These are phyloP conservation scores for Rutpela maculata DNA, from an alignment of 2,888 invertebrate species.

Conservation along the genomic window DNA sequence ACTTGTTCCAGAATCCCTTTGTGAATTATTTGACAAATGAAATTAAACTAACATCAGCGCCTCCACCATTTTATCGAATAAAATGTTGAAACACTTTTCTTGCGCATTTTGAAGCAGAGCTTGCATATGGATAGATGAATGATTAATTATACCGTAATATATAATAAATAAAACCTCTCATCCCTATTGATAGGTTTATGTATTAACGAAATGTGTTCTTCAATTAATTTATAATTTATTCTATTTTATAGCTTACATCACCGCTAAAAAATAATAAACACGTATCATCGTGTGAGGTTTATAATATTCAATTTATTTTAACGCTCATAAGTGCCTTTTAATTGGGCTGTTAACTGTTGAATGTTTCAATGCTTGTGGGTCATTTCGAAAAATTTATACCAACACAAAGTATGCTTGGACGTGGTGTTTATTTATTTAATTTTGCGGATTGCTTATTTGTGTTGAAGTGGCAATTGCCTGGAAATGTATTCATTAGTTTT, in stretches of 20 bases:
- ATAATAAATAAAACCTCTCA: background rate
- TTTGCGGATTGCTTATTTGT: background rate
- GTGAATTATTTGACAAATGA: too few relatives aligned
- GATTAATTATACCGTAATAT: background rate
- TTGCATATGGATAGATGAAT: background rate
- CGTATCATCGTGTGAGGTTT: background rate
- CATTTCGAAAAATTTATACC: slow-evolving; percentile 3
- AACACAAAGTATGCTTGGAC: background rate
- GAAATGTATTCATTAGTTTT: background rate
- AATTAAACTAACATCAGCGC: too few relatives aligned
- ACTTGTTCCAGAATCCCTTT: too few relatives aligned
- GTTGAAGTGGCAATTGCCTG: background rate
- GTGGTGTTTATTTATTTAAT: background rate
- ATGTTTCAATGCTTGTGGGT: background rate
- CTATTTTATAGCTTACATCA: slow-evolving; percentile 5
- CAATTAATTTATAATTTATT: slow-evolving; percentile 28
- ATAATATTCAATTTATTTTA: slow-evolving; percentile 19
- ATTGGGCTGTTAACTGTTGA: slow-evolving; percentile 12
- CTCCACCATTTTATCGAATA: too few relatives aligned
- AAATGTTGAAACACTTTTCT: too few relatives aligned
- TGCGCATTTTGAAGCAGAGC: too few relatives aligned
- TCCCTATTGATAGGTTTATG: slow-evolving; percentile 16
- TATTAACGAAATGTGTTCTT: slow-evolving; percentile 13
- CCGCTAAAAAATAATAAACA: slow-evolving; percentile 28
- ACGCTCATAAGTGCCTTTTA: slow-evolving; percentile 18